These are phyloP conservation scores for Meloidogyne chitwoodi DNA, from an alignment of 1,140 invertebrate species.

Conservation along the genomic window DNA sequence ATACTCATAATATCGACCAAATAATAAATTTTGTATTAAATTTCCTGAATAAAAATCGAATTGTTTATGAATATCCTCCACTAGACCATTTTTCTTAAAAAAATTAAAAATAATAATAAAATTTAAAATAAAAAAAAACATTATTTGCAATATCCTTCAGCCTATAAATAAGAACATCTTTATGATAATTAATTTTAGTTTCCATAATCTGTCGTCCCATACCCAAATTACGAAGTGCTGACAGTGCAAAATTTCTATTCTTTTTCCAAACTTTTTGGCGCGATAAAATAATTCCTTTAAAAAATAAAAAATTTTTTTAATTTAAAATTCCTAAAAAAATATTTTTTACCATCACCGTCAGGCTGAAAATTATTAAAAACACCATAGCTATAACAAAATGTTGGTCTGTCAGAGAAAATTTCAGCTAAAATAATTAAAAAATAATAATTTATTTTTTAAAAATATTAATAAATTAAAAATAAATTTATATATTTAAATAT, in stretches of 20 bases:
- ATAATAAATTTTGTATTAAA: constrained; percentile 51
- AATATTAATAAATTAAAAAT: neutral
- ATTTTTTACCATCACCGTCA: constrained; percentile 37
- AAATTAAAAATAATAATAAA: neutral
- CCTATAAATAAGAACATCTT: constrained; percentile 18
- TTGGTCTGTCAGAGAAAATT: constrained; percentile 40
- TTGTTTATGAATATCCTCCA: constrained; percentile 31
- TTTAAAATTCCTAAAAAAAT: neutral
- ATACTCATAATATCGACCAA: constrained; percentile 41
- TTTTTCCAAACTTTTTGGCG: constrained; percentile 30
- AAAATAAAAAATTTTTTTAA: constrained; percentile 26
- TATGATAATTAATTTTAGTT: constrained; percentile 33
- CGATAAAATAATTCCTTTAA: constrained; percentile 27
- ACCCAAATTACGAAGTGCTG: constrained; percentile 42
- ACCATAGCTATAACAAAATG: constrained; percentile 39
- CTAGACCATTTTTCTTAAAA: neutral
- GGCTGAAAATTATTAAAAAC: constrained; percentile 42
- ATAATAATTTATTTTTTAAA: constrained; percentile 3
- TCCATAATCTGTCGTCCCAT: constrained; percentile 43
- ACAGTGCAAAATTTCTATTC: constrained; percentile 43
- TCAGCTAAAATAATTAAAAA: constrained; percentile 33
- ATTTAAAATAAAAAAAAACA: neutral
- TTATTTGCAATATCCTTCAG: constrained; percentile 4
- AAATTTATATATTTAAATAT: too few relatives aligned
- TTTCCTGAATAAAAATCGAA: constrained; percentile 51